Conservation (phyloP, 2,888 invertebrate species). For the Dicyrtomina minuta region DNA sequence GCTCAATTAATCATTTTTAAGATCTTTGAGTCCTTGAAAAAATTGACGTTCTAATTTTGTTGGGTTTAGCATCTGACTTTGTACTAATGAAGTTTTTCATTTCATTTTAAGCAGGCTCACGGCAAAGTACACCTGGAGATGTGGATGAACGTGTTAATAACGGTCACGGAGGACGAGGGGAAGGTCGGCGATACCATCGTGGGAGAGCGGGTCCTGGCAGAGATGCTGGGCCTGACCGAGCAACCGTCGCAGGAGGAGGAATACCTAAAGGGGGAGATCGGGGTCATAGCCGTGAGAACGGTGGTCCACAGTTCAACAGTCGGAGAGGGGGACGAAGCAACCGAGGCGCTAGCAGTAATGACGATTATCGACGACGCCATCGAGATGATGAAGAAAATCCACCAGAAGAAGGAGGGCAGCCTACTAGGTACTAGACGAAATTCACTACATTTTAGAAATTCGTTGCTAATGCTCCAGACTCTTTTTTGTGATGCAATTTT, state of each 20-base stretch:
- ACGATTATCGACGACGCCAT: constrained; percentile 43
- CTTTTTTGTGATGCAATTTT: no score
- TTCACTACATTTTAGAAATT: no score
- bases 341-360: constrained; percentile 26
- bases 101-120: constrained; percentile 39
- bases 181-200: constrained; percentile 37
- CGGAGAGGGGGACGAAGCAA: constrained; percentile 20
- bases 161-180: constrained; percentile 40
- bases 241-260: constrained; percentile 1
- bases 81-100: neutral
- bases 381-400: constrained; percentile 47
- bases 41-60: neutral
- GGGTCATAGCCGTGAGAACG: constrained; percentile 19
- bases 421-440: constrained; percentile 42
- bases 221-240: constrained; percentile 16
- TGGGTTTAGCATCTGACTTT: neutral
- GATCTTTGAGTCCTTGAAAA: no score
- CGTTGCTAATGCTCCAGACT: no score
- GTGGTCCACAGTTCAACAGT: constrained; percentile 23
- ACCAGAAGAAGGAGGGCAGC: constrained; percentile 41
- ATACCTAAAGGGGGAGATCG: constrained; percentile 22
- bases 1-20: no score
- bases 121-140: constrained; percentile 52
- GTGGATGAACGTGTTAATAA: constrained; percentile 51
- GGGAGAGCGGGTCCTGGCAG: constrained; percentile 31